Percentiles rank a stretch among this genome's conserved stretches.
phyloP scores from a whole-genome alignment of 1,140 invertebrate genomes.

The Bombus superbus region DNA sequence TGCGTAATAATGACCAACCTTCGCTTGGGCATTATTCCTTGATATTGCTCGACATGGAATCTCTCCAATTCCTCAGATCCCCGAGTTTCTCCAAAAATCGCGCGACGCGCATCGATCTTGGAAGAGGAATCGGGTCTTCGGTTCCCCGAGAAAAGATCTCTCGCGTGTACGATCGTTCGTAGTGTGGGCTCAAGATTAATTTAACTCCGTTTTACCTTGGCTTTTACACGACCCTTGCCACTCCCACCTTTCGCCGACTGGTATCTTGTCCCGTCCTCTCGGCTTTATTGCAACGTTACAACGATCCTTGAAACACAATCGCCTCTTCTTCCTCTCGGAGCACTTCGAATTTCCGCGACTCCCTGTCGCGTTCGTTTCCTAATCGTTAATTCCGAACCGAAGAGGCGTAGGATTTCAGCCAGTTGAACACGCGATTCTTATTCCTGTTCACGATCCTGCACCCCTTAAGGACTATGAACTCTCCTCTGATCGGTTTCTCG shows the following conservation, averaged over 20 bases:
- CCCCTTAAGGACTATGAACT: neutral
- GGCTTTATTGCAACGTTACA: conserved; percentile 34
- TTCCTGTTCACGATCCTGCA: neutral
- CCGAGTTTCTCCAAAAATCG: neutral
- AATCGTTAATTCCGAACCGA: conserved; percentile 29
- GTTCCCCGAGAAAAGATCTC: no score
- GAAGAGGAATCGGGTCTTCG: no score
- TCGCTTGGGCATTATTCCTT: no score
- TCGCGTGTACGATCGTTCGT: neutral
- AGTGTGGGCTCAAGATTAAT: conserved; percentile 46
- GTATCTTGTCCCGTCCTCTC: conserved; percentile 30
- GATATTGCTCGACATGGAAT: neutral
- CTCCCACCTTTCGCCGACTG: conserved; percentile 47
- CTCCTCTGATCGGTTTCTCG: neutral
- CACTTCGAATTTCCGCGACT: conserved; percentile 37
- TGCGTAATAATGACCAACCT: no score
- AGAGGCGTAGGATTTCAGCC: conserved; percentile 17
- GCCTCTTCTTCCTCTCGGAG: neutral
- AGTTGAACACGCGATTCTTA: conserved; percentile 23
- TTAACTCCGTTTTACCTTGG: conserved; percentile 54
- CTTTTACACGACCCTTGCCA: conserved; percentile 55
- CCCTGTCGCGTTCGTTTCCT: conserved; percentile 29
- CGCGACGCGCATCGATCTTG: neutral
- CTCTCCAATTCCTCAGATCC: no score
- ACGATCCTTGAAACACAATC: conserved; percentile 46